phyloP scores from a whole-genome alignment of 1,140 invertebrate species.

The Drosophila cardini region DNA sequence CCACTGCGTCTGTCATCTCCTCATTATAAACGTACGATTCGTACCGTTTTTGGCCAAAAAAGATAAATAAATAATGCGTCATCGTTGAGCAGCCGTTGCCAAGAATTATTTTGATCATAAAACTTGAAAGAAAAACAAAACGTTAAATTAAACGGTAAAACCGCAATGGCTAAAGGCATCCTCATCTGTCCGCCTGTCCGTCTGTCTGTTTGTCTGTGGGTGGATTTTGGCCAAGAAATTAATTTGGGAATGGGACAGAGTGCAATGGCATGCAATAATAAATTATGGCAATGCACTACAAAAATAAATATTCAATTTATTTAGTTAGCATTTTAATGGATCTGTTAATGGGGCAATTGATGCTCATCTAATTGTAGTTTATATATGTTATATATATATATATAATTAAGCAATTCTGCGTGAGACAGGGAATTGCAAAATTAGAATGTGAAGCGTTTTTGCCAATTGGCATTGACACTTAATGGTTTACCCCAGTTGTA shows the following conservation, averaged over 20 bases:
- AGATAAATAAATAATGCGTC: conserved; percentile 69
- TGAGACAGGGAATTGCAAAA: conserved; percentile 20
- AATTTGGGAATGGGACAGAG: neutral
- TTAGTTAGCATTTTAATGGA: conserved; percentile 39
- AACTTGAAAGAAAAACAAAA: conserved; percentile 46
- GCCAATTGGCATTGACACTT: conserved; percentile 33
- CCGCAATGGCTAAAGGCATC: conserved; percentile 24
- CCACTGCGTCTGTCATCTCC: neutral
- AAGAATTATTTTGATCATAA: conserved; percentile 43
- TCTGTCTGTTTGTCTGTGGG: no score
- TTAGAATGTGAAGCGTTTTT: conserved; percentile 26
- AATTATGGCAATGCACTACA: conserved; percentile 1
- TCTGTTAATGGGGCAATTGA: conserved; percentile 12
- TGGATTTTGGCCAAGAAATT: neutral
- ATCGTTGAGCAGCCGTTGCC: conserved; percentile 32
- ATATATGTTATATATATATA: neutral
- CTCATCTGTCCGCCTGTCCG: no score
- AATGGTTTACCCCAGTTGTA: conserved; percentile 42
- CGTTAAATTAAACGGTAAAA: conserved; percentile 32
- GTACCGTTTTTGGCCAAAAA: conserved; percentile 7
- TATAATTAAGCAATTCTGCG: conserved; percentile 35
- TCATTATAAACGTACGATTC: neutral
- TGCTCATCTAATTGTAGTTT: conserved; percentile 21
- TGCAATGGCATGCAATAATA: conserved; percentile 17
- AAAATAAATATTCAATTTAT: conserved; percentile 20